Conservation (phyloP, 2,113 vertebrate species). For the Ginglymostoma cirratum region DNA sequence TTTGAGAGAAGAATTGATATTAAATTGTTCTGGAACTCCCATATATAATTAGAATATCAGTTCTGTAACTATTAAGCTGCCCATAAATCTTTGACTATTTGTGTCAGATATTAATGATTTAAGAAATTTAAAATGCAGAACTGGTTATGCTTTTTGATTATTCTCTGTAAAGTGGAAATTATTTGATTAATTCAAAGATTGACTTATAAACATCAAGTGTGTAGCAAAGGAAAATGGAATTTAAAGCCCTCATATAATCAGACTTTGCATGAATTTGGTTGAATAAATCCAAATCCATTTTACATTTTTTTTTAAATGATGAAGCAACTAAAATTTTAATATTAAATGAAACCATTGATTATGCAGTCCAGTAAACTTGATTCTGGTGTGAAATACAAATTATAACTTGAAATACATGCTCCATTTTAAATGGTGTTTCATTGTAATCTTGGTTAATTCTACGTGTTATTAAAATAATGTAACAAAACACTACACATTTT, state of each 20-base stretch:
- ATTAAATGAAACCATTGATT: neutral
- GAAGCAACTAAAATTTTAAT: neutral
- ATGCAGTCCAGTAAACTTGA: neutral
- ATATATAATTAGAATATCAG: neutral
- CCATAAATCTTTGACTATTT: neutral
- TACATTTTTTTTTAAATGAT: neutral
- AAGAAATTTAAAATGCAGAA: neutral
- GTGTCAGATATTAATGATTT: neutral
- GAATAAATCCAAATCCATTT: neutral
- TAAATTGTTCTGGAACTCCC: neutral
- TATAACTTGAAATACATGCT: neutral
- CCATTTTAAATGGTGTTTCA: neutral
- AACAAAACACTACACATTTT: neutral
- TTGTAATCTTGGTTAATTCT: neutral
- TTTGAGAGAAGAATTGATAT: neutral
- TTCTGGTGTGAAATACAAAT: neutral
- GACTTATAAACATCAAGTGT: neutral
- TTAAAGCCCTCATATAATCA: neutral
- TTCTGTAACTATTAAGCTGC: neutral
- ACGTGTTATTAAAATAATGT: neutral
- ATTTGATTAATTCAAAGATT: constrained; percentile 4
- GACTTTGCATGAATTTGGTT: neutral
- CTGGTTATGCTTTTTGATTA: neutral
- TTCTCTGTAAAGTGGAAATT: neutral
- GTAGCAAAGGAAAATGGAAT: neutral